These are phyloP conservation scores for Etheostoma cragini DNA, from an alignment of 2,113 vertebrate species.

Conservation along the genomic window DNA sequence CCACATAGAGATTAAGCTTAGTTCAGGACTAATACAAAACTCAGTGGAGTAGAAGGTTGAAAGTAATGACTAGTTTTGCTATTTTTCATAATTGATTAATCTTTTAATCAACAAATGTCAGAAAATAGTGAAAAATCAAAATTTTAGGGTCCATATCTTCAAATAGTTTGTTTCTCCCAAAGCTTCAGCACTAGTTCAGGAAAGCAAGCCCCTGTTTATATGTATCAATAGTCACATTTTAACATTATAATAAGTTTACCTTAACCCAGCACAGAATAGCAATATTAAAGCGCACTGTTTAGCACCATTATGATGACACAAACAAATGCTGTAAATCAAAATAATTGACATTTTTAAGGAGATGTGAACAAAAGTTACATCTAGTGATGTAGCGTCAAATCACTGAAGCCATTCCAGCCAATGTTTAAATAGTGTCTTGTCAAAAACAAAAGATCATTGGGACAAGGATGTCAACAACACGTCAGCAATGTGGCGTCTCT, in stretches of 20 bases:
- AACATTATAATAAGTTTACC: background rate
- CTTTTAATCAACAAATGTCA: background rate
- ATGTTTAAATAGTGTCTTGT: conserved; percentile 12
- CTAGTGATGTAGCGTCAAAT: background rate
- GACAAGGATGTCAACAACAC: conserved; percentile 43
- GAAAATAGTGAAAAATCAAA: background rate
- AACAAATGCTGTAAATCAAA: background rate
- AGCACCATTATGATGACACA: background rate
- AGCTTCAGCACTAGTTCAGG: background rate
- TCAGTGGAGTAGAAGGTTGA: background rate
- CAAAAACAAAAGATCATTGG: conserved; percentile 19
- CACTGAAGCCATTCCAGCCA: background rate
- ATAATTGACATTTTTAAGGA: background rate
- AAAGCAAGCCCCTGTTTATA: background rate
- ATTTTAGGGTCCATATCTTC: background rate
- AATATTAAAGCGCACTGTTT: background rate
- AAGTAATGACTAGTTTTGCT: background rate
- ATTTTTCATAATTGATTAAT: background rate
- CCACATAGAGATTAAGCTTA: background rate
- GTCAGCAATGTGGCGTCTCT: conserved; percentile 19
- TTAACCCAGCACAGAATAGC: background rate
- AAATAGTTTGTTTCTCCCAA: background rate
- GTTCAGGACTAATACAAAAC: background rate
- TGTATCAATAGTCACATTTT: background rate
- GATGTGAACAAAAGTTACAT: background rate